Evolutionary conservation across 2,888 invertebrate genomes (phyloP), one percentile per base, ranked within the genome.

Genomic region (Chrysolina haemoptera): DNA sequence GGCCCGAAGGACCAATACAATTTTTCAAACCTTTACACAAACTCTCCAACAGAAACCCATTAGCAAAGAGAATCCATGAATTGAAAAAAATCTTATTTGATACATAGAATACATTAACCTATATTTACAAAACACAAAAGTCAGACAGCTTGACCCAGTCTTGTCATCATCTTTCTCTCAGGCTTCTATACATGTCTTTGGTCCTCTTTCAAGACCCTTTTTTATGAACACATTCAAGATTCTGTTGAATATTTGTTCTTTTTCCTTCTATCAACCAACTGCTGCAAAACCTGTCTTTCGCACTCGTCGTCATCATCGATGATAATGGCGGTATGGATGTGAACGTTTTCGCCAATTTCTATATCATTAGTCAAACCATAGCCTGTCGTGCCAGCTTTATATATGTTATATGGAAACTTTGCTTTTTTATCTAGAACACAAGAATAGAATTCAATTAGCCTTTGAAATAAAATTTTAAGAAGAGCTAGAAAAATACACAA

Each of bases 221-320:
- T 27, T 27, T 5, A 27, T 27, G 27, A 27, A 1, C 27, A 27
- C 5, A 35, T 8, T 35, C 35, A 35, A 35, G 35, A 35, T 35
- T 35, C 35, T 35, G 35, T 35, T 8, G 35, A 8, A 35, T 3
- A 6, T 35, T 35, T 35, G 0, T 35, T 35, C 35, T 22, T 53
- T 20, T 20, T 66, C 27, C 50, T 66, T 16, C 20, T 71, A 6
- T 68, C 59, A 14, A 71, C n/a, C 35, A 74, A 18, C 12, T 71
- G 68, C 18, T 69, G 65, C 50, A 74, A 64, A 12, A 71, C 74
- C 11, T 20, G 8, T 63, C 62, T 74, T 43, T 78, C 78, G 48
- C 70, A 62, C 18, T 76, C 74, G 53, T 78, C 78, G 50, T 78
- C 70, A 40, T 78, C 78, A 53, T 78, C 78, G 41, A 78, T 76